Base-by-base conservation (phyloP, 2,113 vertebrate species). In the Mesocricetus auratus region DNA sequence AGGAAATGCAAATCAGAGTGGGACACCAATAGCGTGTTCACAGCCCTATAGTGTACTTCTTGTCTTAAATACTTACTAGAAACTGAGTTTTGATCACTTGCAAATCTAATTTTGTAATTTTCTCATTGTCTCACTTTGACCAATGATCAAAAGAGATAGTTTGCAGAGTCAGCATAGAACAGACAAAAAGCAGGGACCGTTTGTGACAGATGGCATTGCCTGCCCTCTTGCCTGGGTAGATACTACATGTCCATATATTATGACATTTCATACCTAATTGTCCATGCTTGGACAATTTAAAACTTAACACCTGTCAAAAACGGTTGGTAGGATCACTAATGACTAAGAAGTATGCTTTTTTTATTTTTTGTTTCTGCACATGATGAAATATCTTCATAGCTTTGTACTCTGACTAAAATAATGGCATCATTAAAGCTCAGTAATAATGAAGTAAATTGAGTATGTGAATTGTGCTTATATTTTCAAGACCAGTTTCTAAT, bases 391-490 rank as follows among this genome's bases (percentile, higher is more conserved):
- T 58, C 1, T 94, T 90, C 22, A 3, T 75, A 66, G 47, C 17
- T 86, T 90, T 89, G 91, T 89, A 39, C 47, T 95, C 95, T 90
- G n/a, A 75, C 75, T 31, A 88, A 96, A 96, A 85, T 79, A 64
- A 64, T 17, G 42, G 21, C 73, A 77, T 91, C 31, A 73, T 74
- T 81, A 79, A 94, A 74, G 11, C 58, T 79, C 31, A 75, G 0
- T 97, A 94, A 85, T 58, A 66, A 24, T 82, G 88, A 79, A 91
- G 50, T 90, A 94, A 77, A 86, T 91, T 86, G 15, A 90, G 58
- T 64, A 60, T 3, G 4, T 90, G 66, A 74, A 66, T 86, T 42
- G 21, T 95, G 36, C 74, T 95, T 93, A 36, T 42, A 66, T 94
- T 91, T 96, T 92, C 62, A 66, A 92, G 31, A 74, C 82, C 94